Evolutionary conservation across 2,888 invertebrate genomes (phyloP).

Genomic region (Eucera pruinosa): DNA sequence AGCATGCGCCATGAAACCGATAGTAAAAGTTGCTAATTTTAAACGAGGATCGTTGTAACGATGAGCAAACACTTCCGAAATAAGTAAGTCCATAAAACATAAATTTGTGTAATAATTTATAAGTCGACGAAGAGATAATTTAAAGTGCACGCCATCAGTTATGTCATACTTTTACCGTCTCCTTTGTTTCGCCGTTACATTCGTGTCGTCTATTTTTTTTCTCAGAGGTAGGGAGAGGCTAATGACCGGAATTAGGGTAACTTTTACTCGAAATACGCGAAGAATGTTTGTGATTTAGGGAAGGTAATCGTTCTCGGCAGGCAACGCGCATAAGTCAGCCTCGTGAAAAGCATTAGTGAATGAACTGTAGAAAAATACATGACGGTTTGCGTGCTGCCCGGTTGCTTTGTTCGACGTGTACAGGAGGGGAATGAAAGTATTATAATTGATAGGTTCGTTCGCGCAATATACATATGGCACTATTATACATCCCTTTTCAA

Average conservation of each 20-base stretch:
- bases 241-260: slow-evolving; percentile 21
- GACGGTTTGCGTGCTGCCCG: slow-evolving; percentile 29
- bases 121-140: neutral
- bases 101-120: neutral
- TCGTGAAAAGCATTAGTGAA: slow-evolving; percentile 37
- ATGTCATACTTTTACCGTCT: neutral
- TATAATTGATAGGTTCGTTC: slow-evolving; percentile 38
- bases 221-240: neutral
- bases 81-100: neutral
- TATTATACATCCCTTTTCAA: neutral
- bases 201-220: slow-evolving; percentile 9
- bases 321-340: slow-evolving; percentile 17
- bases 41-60: neutral
- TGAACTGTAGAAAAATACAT: slow-evolving; percentile 45
- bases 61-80: neutral
- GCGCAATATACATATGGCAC: neutral
- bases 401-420: slow-evolving; percentile 30
- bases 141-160: neutral
- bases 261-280: slow-evolving; percentile 33
- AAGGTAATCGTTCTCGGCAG: slow-evolving; percentile 38
- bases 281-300: slow-evolving; percentile 33
- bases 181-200: neutral
- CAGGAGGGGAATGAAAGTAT: slow-evolving; percentile 2
- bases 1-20: neutral
- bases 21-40: slow-evolving; percentile 13